Evolutionary conservation across 2,797 vertebrate genomes (phyloP).

Genomic region (Silurus lanzhouensis): DNA sequence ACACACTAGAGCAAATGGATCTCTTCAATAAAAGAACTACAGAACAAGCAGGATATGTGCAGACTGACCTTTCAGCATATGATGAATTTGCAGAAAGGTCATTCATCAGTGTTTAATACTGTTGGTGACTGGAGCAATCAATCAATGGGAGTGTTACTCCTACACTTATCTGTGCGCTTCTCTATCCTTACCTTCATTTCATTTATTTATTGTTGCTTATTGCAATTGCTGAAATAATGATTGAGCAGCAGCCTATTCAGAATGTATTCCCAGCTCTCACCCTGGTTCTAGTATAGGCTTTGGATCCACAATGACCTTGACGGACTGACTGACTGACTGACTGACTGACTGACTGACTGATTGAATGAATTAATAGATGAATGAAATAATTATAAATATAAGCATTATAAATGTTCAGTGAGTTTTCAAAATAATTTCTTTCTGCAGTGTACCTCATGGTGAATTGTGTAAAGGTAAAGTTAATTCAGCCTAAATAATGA

Average conservation of each 20-base stretch:
- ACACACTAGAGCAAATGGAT: neutral
- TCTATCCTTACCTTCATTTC: slow-evolving; percentile 45
- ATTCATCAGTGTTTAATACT: slow-evolving; percentile 36
- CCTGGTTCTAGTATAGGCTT: neutral
- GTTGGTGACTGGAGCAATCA: slow-evolving; percentile 44
- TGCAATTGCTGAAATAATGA: neutral
- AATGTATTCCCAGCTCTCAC: neutral
- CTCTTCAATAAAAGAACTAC: neutral
- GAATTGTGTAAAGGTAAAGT: neutral
- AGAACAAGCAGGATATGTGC: neutral
- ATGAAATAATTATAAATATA: neutral
- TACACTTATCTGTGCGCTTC: slow-evolving; percentile 24
- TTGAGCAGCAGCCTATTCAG: neutral
- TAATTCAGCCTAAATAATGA: neutral
- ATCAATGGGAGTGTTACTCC: slow-evolving; percentile 51
- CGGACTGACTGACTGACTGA: no score
- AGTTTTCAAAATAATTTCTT: neutral
- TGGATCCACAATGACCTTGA: neutral
- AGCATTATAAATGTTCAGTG: neutral
- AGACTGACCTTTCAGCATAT: slow-evolving; percentile 27
- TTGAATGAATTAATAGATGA: neutral
- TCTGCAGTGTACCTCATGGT: neutral
- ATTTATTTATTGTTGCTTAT: neutral
- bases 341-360: no score
- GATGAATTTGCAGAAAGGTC: slow-evolving; percentile 34